phyloP scores from a whole-genome alignment of 2,888 invertebrate species.

The Cenopis cana region DNA sequence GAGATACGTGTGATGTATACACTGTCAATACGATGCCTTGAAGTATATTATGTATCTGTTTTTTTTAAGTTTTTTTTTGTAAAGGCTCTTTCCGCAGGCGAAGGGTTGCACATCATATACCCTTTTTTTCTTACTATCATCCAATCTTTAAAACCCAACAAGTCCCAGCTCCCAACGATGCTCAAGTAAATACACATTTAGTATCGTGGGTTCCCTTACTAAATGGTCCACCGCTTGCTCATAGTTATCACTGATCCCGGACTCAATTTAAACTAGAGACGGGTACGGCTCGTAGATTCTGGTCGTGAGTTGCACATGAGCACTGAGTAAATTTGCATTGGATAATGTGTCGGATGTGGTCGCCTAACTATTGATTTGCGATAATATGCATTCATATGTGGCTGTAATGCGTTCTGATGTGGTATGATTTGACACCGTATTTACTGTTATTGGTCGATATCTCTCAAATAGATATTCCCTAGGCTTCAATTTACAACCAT shows the following conservation, averaged over 20 bases:
- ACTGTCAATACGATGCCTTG: no score
- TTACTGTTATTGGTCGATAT: not conserved
- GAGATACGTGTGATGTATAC: no score
- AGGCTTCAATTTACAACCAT: not conserved
- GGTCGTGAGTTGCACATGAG: not conserved
- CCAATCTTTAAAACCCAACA: no score
- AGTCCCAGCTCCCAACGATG: no score
- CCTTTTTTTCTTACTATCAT: no score
- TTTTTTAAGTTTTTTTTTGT: no score
- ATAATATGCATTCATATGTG: not conserved
- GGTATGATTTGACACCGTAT: not conserved
- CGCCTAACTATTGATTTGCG: constrained; percentile 4
- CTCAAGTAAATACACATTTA: no score
- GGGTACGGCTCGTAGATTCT: not conserved
- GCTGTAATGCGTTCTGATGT: not conserved
- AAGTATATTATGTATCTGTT: no score
- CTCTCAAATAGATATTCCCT: not conserved
- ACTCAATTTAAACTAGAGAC: not conserved
- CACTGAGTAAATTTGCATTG: not conserved
- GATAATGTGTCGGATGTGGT: not conserved
- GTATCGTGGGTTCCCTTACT: no score
- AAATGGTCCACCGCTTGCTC: not conserved
- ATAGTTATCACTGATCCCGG: not conserved
- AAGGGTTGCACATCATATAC: no score
- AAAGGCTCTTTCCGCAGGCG: no score